These are phyloP conservation scores for Ophraella communa DNA, from an alignment of 2,888 invertebrate genomes.

Conservation along the genomic window DNA sequence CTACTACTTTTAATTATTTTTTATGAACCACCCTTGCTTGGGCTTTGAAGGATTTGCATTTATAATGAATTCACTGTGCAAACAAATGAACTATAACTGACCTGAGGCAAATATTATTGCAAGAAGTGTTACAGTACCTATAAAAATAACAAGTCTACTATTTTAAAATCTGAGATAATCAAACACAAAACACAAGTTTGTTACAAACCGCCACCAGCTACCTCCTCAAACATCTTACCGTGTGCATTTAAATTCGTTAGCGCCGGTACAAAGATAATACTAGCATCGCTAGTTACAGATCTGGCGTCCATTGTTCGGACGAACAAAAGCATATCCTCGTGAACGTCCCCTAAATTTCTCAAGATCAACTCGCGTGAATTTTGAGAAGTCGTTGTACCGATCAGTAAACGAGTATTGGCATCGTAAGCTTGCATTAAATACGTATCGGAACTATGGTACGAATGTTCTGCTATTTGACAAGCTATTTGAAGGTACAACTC, in stretches of 20 bases:
- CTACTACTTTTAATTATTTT: too few species aligned
- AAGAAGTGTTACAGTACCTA: too few species aligned
- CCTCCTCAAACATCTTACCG: conserved; percentile 43
- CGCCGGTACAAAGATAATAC: conserved; percentile 59
- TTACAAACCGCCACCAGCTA: conserved; percentile 33
- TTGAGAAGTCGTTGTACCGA: conserved; percentile 62
- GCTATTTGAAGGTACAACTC: conserved; percentile 60
- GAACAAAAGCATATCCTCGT: conserved; percentile 60
- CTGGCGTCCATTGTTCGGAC: conserved; percentile 62
- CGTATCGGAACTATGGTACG: conserved; percentile 50
- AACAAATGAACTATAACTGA: too few species aligned
- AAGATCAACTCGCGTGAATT: conserved; percentile 61
- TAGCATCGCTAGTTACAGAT: conserved; percentile 63
- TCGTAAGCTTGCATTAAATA: conserved; percentile 65
- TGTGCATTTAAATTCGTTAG: conserved; percentile 41
- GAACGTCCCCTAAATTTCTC: conserved; percentile 59
- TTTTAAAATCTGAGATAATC: neutral
- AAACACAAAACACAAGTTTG: neutral
- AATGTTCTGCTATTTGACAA: conserved; percentile 59
- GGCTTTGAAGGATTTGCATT: too few species aligned
- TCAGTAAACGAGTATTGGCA: conserved; percentile 60
- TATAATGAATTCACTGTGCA: too few species aligned
- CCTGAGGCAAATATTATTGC: too few species aligned
- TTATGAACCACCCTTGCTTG: too few species aligned
- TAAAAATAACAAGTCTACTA: neutral